Conservation (phyloP, 2,888 invertebrate genomes). For the Epirrita christyi region DNA sequence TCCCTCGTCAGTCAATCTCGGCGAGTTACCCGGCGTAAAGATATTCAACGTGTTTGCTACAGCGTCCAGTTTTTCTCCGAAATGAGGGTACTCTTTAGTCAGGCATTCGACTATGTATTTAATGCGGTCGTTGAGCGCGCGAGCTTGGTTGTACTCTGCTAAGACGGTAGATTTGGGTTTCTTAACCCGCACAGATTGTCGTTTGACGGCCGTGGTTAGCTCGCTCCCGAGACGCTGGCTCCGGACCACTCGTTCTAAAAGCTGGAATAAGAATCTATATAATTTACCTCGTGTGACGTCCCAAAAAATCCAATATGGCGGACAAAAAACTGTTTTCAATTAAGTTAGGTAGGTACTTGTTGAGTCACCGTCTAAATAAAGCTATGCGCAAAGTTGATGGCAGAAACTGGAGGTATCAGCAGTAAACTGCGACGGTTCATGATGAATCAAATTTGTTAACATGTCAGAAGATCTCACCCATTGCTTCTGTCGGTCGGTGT, state of each 20-base stretch:
- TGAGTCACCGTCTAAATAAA: too few species aligned
- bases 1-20: conserved; percentile 51
- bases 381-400: too few species aligned
- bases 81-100: conserved; percentile 86
- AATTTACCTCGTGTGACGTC: too few species aligned
- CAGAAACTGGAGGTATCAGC: too few species aligned
- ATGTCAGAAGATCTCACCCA: too few species aligned
- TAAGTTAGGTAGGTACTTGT: too few species aligned
- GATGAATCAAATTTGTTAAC: too few species aligned
- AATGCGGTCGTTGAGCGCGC: conserved; percentile 84
- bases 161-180: conserved; percentile 79
- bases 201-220: conserved; percentile 78
- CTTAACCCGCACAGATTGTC: conserved; percentile 62
- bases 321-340: too few species aligned
- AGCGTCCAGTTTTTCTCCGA: conserved; percentile 62
- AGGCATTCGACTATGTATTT: conserved; percentile 84
- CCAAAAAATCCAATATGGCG: too few species aligned
- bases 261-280: conserved; percentile 51
- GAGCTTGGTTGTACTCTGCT: conserved; percentile 84
- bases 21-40: conserved; percentile 57
- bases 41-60: conserved; percentile 82
- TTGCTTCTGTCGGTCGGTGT: conserved; percentile 67
- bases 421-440: too few species aligned
- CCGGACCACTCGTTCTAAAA: conserved; percentile 86
- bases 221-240: conserved; percentile 89